Percentiles rank a stretch among this genome's conserved stretches.
Evolutionary conservation across 1,140 invertebrate species (phyloP).

Genomic region (Aphis craccivora): DNA sequence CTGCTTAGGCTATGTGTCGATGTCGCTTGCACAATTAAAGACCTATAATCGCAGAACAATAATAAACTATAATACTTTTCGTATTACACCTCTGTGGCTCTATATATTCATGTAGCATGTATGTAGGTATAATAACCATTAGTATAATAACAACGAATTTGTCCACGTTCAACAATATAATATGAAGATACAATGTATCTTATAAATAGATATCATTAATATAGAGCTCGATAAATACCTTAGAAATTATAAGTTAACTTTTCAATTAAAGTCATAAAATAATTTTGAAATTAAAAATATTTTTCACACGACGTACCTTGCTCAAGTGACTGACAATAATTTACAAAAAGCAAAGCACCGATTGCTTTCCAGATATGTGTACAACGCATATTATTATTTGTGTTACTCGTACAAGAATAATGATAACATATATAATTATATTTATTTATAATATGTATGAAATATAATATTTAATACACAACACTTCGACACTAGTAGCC

Average conservation of each 20-base stretch:
- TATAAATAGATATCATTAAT: neutral
- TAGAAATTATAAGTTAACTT: neutral
- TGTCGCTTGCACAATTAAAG: too few species aligned
- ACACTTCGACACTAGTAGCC: neutral
- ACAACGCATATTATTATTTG: slow-evolving; percentile 22
- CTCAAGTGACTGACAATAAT: slow-evolving; percentile 19
- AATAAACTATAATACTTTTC: neutral
- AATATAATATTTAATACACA: neutral
- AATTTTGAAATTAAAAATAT: neutral
- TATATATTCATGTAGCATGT: too few species aligned
- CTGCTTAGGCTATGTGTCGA: neutral
- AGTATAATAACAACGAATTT: too few species aligned
- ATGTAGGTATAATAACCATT: too few species aligned
- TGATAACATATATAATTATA: slow-evolving; percentile 3
- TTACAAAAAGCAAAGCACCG: neutral
- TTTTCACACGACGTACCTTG: slow-evolving; percentile 19
- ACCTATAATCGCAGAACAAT: neutral
- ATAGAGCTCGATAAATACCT: neutral
- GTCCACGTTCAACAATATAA: too few species aligned
- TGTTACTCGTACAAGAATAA: neutral
- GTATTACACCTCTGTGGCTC: too few species aligned
- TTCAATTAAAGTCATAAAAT: too few species aligned
- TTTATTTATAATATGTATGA: too few species aligned
- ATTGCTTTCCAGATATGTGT: slow-evolving; percentile 30
- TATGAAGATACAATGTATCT: too few species aligned